These are phyloP conservation scores for Parnassius smintheus DNA, from an alignment of 2,888 invertebrate species.

Conservation along the genomic window DNA sequence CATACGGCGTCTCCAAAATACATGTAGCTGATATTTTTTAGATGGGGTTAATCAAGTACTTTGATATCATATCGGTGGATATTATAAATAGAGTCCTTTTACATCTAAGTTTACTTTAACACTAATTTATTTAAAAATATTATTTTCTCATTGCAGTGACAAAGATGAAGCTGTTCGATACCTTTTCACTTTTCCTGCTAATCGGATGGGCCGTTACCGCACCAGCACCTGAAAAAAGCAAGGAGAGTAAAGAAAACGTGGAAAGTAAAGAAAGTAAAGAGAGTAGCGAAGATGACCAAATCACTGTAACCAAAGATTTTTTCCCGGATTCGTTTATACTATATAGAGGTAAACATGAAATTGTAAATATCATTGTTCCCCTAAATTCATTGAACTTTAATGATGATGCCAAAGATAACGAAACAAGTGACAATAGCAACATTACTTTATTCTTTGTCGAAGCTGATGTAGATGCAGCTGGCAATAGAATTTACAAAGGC, in stretches of 20 bases:
- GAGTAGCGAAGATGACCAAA: conserved; percentile 30
- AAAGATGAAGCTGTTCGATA: conserved; percentile 9
- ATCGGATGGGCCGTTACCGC: conserved; percentile 37
- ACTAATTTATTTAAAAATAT: no score
- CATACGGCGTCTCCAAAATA: no score
- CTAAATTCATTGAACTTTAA: conserved; percentile 45
- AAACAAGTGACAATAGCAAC: conserved; percentile 28
- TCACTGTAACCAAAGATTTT: conserved; percentile 38
- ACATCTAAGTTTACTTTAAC: no score
- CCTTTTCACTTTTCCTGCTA: conserved; percentile 37
- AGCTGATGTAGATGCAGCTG: conserved; percentile 34
- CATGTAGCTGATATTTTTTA: no score
- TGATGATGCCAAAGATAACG: conserved; percentile 30
- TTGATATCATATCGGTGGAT: no score
- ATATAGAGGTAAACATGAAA: conserved; percentile 43
- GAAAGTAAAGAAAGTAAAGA: conserved; percentile 20
- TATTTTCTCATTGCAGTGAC: no score
- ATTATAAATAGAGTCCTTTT: no score
- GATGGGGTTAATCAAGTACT: no score
- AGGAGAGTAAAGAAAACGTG: conserved; percentile 23
- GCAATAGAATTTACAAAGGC: conserved; percentile 28
- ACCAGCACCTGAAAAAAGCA: conserved; percentile 32
- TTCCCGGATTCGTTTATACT: conserved; percentile 38
- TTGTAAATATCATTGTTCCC: conserved; percentile 44
- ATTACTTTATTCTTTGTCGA: conserved; percentile 40